Evolutionary conservation across 2,113 vertebrate species (phyloP).

Genomic region (Odobenus rosmarus): DNA sequence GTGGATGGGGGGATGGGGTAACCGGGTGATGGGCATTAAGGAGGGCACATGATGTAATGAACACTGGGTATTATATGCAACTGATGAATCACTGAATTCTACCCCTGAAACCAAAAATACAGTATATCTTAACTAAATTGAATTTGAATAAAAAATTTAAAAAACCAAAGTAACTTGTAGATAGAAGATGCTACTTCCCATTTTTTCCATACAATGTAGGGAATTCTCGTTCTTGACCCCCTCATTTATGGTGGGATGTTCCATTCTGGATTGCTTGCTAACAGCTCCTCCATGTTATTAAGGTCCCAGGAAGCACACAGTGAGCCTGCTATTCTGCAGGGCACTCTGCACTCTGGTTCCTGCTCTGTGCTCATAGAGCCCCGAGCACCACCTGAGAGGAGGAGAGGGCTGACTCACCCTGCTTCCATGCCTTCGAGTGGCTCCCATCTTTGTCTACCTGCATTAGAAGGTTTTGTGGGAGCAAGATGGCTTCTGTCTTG

Average conservation of each 20-base stretch:
- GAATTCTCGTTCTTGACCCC: not conserved
- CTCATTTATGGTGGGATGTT: not conserved
- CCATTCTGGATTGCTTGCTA: not conserved
- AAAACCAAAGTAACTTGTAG: not conserved
- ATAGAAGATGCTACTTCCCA: not conserved
- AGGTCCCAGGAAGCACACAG: not conserved
- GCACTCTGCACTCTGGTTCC: not conserved
- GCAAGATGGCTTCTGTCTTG: slow-evolving; percentile 14
- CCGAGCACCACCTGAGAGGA: fast-evolving
- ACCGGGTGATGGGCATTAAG: not conserved
- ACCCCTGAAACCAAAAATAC: not conserved
- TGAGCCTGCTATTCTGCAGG: fast-evolving
- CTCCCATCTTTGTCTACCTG: not conserved
- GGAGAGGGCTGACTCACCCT: not conserved
- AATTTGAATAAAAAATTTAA: not conserved
- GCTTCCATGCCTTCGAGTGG: not conserved
- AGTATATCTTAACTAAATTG: not conserved
- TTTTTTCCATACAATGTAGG: not conserved
- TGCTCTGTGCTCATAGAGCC: not conserved
- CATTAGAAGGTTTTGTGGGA: not conserved
- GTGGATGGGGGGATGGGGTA: not conserved
- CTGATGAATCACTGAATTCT: not conserved
- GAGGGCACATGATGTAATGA: not conserved
- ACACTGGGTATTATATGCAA: not conserved
- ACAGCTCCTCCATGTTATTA: not conserved